Evolutionary conservation across 2,113 vertebrate genomes (phyloP).

Genomic region (Coryphaenoides rupestris): DNA sequence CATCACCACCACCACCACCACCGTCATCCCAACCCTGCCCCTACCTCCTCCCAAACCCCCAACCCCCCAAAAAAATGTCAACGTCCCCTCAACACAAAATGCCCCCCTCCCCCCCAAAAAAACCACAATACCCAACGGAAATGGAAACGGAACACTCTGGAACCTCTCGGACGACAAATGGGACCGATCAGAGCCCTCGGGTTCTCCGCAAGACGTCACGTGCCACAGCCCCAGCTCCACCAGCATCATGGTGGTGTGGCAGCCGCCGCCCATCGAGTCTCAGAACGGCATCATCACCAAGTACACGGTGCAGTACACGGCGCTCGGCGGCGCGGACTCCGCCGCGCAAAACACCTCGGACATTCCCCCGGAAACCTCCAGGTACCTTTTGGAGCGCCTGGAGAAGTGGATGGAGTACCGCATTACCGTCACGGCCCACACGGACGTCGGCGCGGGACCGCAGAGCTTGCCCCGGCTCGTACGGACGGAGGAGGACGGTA

Average conservation of each 20-base stretch:
- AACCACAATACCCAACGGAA: conserved; percentile 46
- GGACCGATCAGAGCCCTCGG: conserved; percentile 89
- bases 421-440: conserved; percentile 91
- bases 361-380: conserved; percentile 85
- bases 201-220: conserved; percentile 93
- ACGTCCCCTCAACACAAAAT: conserved; percentile 38
- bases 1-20: conserved; percentile 77
- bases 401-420: conserved; percentile 98
- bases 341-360: conserved; percentile 77
- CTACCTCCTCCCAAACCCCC: conserved; percentile 6
- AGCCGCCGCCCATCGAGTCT: conserved; percentile 86
- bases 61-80: conserved; percentile 44
- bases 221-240: conserved; percentile 95
- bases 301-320: conserved; percentile 87
- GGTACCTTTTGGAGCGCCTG: conserved; percentile 97
- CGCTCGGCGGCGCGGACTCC: conserved; percentile 86
- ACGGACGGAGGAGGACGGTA: conserved; percentile 99
- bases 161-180: conserved; percentile 26
- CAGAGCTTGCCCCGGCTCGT: conserved; percentile 89
- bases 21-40: conserved; percentile 45
- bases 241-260: conserved; percentile 99
- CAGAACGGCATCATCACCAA: conserved; percentile 95
- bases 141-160: not conserved
- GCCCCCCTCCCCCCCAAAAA: conserved; percentile 9
- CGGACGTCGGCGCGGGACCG: conserved; percentile 93